phyloP scores from a whole-genome alignment of 2,113 vertebrate genomes.

The Neolamprologus fasciatus region DNA sequence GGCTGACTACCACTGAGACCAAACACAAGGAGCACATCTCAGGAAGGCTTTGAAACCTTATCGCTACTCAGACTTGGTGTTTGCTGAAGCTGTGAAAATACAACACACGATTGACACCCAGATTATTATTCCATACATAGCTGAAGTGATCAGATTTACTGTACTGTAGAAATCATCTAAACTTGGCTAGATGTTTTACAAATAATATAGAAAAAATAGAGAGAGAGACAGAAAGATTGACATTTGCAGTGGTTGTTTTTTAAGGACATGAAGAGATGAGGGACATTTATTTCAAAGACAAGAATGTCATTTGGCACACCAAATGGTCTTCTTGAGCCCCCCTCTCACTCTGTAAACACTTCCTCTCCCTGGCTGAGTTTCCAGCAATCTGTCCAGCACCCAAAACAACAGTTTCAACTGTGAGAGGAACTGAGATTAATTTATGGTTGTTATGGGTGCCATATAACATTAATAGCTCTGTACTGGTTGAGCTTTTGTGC shows the following conservation, averaged over 20 bases:
- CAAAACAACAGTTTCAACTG: slow-evolving; percentile 12
- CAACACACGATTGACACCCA: not conserved
- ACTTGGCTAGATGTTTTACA: not conserved
- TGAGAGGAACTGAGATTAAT: slow-evolving; percentile 15
- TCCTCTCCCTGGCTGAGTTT: slow-evolving; percentile 11
- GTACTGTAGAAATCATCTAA: not conserved
- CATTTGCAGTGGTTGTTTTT: not conserved
- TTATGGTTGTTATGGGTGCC: slow-evolving; percentile 3
- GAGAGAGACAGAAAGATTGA: not conserved
- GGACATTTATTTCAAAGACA: not conserved
- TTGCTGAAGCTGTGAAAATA: not conserved
- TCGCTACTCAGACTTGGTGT: not conserved
- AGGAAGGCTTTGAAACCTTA: not conserved
- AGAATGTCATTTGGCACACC: not conserved
- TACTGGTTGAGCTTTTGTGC: slow-evolving; percentile 4
- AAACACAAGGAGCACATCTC: not conserved
- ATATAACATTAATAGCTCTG: slow-evolving; percentile 35
- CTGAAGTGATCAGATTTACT: not conserved
- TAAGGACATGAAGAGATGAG: not conserved
- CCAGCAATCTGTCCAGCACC: slow-evolving; percentile 5
- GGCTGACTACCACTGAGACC: slow-evolving; percentile 1
- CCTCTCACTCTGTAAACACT: not conserved
- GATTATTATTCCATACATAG: not conserved
- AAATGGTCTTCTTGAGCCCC: not conserved
- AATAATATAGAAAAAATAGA: not conserved